A percentile compares a stretch with the other conserved stretches of the same genome.
These are phyloP conservation scores for Caenorhabditis sp. DNA, from an alignment of 2,888 invertebrate genomes.

Conservation along the genomic window DNA sequence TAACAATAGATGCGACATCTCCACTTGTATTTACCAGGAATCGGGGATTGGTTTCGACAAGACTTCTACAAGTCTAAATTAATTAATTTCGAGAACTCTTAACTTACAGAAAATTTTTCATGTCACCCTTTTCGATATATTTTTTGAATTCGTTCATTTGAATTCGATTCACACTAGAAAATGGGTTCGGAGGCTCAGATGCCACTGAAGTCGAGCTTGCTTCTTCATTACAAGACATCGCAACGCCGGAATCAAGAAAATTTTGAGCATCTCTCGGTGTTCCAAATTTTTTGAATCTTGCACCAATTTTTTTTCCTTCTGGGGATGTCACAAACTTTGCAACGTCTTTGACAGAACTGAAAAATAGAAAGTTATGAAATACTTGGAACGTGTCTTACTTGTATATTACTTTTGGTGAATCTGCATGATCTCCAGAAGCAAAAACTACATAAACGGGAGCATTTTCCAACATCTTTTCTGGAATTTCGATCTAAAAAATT, in stretches of 20 bases:
- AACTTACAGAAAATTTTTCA: conserved; percentile 37
- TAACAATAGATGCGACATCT: conserved; percentile 49
- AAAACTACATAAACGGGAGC: conserved; percentile 43
- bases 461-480: background rate
- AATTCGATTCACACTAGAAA: conserved; percentile 32
- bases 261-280: conserved; percentile 37
- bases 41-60: conserved; percentile 45
- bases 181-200: conserved; percentile 37
- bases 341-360: conserved; percentile 45
- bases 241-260: conserved; percentile 32
- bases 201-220: background rate
- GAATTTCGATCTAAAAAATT: background rate
- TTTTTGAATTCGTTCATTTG: conserved; percentile 48
- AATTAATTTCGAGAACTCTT: background rate
- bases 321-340: conserved; percentile 53
- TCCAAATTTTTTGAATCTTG: conserved; percentile 51
- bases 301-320: conserved; percentile 41
- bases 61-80: conserved; percentile 14
- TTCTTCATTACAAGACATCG: background rate
- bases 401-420: conserved; percentile 42
- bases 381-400: conserved; percentile 15
- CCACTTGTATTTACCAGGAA: conserved; percentile 50
- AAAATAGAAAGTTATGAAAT: conserved; percentile 3
- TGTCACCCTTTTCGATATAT: conserved; percentile 38
- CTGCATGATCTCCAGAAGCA: conserved; percentile 30